Evolutionary conservation across 64 coral and sea anemone genomes (phyloP), one percentile per base, ranked within the genome.

Genomic region (Montipora foliosa): DNA sequence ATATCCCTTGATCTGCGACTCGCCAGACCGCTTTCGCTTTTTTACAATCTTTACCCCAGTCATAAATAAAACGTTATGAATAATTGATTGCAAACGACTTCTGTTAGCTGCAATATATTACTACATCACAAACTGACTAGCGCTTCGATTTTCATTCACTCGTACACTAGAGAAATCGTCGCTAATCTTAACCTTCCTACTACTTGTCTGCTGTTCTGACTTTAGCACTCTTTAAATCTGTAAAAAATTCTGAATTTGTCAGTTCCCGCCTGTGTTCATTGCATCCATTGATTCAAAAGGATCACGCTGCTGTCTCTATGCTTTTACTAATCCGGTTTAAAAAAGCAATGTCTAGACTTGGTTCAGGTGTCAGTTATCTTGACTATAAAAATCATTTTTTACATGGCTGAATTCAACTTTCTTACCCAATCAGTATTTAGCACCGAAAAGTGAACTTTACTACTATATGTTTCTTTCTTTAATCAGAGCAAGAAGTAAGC

Each of bases 71-170:
- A 87, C 75, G 68, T 84, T 67, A 96, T 96, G 46, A 96, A 96
- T 96, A 89, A 96, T 96, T 96, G 80, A 96, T 96, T 79, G 48
- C 90, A 55, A 50, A 57, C 82, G 89, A 85, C 93, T 90, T 95
- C 83, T 89, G 89, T 95, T 90, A 86, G 79, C 78, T 90, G 71
- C 93, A 66, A 83, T 89, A 70, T 62, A 86, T 49, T 70, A 86
- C 82, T 86, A 71, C 47, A 71, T 67, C 49, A 82, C 53, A 82
- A 79, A 52, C 37, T 37, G 87, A 86, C 75, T 87, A 85, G 93
- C 67, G 74, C 81, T 90, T 95, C 76, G 72, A 78, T 90, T 90
- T 94, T 48, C 90, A 13, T 60, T 82, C 88, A 47, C 17, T 79
- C 64, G 64, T 7, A 20, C 37, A 37, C 37, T 37, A 83, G 64